A percentile compares a stretch with the other conserved stretches of the same genome.
Conservation (phyloP, 1,140 invertebrate genomes). For the Drosophila yakuba region DNA sequence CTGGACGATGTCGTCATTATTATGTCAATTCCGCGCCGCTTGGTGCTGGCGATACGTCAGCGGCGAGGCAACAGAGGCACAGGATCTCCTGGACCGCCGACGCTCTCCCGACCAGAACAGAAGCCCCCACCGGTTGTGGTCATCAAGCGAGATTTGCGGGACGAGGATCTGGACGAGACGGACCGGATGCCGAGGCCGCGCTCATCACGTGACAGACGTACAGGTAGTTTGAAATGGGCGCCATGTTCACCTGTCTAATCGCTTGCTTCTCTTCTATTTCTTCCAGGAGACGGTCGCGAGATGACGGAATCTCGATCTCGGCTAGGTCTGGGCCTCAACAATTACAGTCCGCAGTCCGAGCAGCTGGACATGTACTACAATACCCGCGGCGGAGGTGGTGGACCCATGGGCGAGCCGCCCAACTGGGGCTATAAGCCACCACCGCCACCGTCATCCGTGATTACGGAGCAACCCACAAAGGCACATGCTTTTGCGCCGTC, state of each 20-base stretch:
- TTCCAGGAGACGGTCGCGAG: slow-evolving; percentile 89
- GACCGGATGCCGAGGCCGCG: slow-evolving; percentile 85
- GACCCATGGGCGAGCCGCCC: slow-evolving; percentile 85
- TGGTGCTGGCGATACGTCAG: slow-evolving; percentile 96
- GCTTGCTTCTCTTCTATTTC: slow-evolving; percentile 16
- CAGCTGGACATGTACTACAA: slow-evolving; percentile 93
- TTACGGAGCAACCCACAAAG: slow-evolving; percentile 94
- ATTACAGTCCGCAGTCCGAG: slow-evolving; percentile 88
- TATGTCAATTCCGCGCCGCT: slow-evolving; percentile 98
- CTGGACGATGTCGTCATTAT: slow-evolving; percentile 99
- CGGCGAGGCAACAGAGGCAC: slow-evolving; percentile 88
- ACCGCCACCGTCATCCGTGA: slow-evolving; percentile 91
- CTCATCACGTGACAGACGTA: slow-evolving; percentile 85
- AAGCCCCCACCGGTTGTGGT: slow-evolving; percentile 97
- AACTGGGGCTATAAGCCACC: slow-evolving; percentile 87
- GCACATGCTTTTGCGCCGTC: slow-evolving; percentile 91
- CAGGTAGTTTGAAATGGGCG: slow-evolving; percentile 84
- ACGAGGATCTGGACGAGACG: slow-evolving; percentile 90
- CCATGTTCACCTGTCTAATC: slow-evolving; percentile 73
- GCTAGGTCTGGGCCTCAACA: slow-evolving; percentile 88
- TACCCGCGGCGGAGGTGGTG: slow-evolving; percentile 85
- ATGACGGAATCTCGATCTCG: slow-evolving; percentile 90
- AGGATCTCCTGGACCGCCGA: slow-evolving; percentile 88
- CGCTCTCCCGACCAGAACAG: slow-evolving; percentile 88
- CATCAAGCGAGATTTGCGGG: slow-evolving; percentile 94